Conservation (phyloP, 2,888 invertebrate genomes). For the Linyphia triangularis region DNA sequence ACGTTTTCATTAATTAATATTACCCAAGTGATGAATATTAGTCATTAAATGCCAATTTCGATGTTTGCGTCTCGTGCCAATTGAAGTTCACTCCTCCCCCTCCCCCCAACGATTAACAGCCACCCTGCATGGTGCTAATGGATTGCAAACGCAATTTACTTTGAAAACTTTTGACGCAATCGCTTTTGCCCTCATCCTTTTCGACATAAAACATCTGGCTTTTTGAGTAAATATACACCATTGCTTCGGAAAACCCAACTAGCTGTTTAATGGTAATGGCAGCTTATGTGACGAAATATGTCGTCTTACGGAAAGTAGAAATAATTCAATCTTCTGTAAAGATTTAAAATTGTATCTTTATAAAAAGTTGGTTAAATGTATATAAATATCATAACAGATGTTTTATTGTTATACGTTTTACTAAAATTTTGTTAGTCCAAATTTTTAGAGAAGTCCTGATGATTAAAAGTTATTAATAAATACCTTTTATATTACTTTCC, state of each 20-base stretch:
- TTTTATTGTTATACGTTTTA: no score
- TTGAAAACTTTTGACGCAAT: conserved; percentile 38
- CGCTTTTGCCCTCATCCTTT: not conserved
- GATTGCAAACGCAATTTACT: conserved; percentile 49
- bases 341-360: no score
- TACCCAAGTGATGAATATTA: conserved; percentile 63
- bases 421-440: no score
- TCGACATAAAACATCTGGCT: not conserved
- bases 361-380: no score
- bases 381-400: no score
- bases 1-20: conserved; percentile 71
- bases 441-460: no score
- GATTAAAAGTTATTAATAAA: no score
- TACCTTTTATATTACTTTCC: no score
- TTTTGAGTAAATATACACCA: not conserved
- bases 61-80: conserved; percentile 35
- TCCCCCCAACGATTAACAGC: conserved; percentile 6
- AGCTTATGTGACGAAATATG: no score
- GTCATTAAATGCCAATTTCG: conserved; percentile 62
- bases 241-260: not conserved
- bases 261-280: not conserved
- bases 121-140: conserved; percentile 22
- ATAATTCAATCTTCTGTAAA: no score
- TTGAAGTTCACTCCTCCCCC: conserved; percentile 8
- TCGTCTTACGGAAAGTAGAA: no score